These are phyloP conservation scores for Enchytraeus crypticus DNA, from an alignment of 2,888 invertebrate genomes.

Conservation along the genomic window DNA sequence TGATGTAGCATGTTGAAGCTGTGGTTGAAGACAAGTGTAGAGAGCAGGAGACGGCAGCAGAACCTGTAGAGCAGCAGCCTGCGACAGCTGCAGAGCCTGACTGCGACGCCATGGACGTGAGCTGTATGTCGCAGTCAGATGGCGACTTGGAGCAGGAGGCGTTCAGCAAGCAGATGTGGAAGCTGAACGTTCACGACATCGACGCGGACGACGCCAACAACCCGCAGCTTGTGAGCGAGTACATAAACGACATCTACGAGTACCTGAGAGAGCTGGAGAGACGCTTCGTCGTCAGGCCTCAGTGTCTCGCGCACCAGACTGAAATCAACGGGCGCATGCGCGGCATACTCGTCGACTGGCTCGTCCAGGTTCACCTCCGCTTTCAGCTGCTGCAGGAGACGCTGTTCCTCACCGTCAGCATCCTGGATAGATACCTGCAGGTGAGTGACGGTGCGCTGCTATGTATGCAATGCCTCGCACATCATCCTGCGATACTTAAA, in stretches of 20 bases:
- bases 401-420: slow-evolving; percentile 74
- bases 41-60: too few relatives aligned
- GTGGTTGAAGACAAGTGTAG: too few relatives aligned
- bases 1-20: too few relatives aligned
- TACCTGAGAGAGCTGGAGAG: slow-evolving; percentile 70
- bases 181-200: slow-evolving; percentile 55
- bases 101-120: too few relatives aligned
- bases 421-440: slow-evolving; percentile 82
- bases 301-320: slow-evolving; percentile 61
- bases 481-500: too few relatives aligned
- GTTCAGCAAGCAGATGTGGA: slow-evolving; percentile 14
- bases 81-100: too few relatives aligned
- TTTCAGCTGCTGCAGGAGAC: slow-evolving; percentile 80
- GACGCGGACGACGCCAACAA: slow-evolving; percentile 65
- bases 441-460: too few relatives aligned
- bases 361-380: slow-evolving; percentile 79
- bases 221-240: slow-evolving; percentile 70
- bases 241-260: slow-evolving; percentile 78
- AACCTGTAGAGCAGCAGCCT: too few relatives aligned
- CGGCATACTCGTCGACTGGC: slow-evolving; percentile 83
- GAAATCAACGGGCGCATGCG: slow-evolving; percentile 74
- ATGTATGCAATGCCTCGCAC: too few relatives aligned
- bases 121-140: too few relatives aligned
- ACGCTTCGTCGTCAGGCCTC: slow-evolving; percentile 58
- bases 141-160: too few relatives aligned